A percentile compares a stretch with the other conserved stretches of the same genome.
Conservation (phyloP, 2,113 vertebrate genomes). For the Catharus fuscescens region DNA sequence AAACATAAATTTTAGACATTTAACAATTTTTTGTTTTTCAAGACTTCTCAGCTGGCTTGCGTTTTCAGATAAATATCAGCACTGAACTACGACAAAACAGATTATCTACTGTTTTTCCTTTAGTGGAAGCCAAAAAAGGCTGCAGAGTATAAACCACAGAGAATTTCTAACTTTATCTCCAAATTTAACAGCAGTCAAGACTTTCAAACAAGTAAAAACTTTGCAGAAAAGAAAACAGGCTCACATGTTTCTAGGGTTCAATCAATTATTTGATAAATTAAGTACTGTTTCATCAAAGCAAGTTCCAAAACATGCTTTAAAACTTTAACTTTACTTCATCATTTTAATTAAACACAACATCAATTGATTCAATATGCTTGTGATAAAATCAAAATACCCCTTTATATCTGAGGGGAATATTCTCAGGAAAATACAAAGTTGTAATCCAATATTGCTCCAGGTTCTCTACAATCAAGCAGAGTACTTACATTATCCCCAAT, state of each 20-base stretch:
- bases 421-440: conserved; percentile 70
- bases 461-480: conserved; percentile 70
- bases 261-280: conserved; percentile 9
- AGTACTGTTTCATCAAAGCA: conserved; percentile 1
- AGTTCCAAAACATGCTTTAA: conserved; percentile 18
- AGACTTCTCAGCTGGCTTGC: conserved; percentile 42
- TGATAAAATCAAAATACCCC: conserved; percentile 6
- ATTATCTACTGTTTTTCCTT: conserved; percentile 66
- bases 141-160: conserved; percentile 67
- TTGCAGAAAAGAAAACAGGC: conserved; percentile 38
- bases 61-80: conserved; percentile 66
- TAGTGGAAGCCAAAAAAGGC: conserved; percentile 57
- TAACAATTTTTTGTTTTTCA: conserved; percentile 51
- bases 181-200: conserved; percentile 62
- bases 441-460: conserved; percentile 64
- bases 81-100: conserved; percentile 63
- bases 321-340: conserved; percentile 26
- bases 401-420: conserved; percentile 24
- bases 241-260: conserved; percentile 34
- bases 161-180: conserved; percentile 65
- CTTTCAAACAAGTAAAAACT: conserved; percentile 63
- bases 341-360: conserved; percentile 61
- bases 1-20: conserved; percentile 49
- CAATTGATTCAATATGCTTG: conserved; percentile 56
- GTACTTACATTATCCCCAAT: conserved; percentile 57